Base-by-base conservation (phyloP, 2,888 invertebrate species). In the Glomeris marginata region DNA sequence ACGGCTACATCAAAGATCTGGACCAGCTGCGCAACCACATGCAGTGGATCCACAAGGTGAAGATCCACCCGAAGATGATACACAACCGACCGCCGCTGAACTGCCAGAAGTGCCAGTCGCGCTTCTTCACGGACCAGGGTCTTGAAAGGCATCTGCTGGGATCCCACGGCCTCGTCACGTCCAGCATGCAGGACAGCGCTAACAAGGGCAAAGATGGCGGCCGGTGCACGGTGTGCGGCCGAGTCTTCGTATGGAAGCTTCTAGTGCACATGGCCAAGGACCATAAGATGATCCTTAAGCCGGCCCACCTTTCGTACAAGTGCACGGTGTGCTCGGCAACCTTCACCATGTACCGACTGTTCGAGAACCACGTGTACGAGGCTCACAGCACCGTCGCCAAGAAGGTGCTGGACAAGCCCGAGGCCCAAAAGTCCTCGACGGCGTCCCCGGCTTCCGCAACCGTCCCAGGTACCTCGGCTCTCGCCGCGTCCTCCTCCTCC, bases 1-100 rank as follows among this genome's bases (percentile, higher is more conserved):
- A 94, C 63, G 91, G 91, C 20, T 92, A 91, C 64, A 92, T 94
- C 55, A 90, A 91, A 73, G 92, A 94, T 68, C 73, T 91, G 62
- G 90, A 91, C 62, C 90, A 91, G 64, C 71, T 94, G 55, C 75
- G 92, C 56, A 91, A 91, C 67, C 94, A 94, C 65, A 92, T 94
- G 87, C 91, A 90, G 64, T 92, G 90, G 86, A 91, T 92, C 66
- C 94, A 94, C 68, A 91, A 92, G 76, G 87, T 90, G 58, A 90
- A 90, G 69, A 91, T 91, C 62, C 90, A 90, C 70, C 88, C 90
- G 50, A 90, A 88, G 72, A 91, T 90, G 90, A 88, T 90, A 59
- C 85, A 88, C 69, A 90, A 87, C 69, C 75, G 84, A 68, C 90
- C 94, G 51, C 92, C 92, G 43, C 74, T 94, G 57, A 90, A 88